A percentile compares a stretch with the other conserved stretches of the same genome.
These are phyloP conservation scores for Cyprinodon tularosa DNA, from an alignment of 2,113 vertebrate genomes.

Conservation along the genomic window DNA sequence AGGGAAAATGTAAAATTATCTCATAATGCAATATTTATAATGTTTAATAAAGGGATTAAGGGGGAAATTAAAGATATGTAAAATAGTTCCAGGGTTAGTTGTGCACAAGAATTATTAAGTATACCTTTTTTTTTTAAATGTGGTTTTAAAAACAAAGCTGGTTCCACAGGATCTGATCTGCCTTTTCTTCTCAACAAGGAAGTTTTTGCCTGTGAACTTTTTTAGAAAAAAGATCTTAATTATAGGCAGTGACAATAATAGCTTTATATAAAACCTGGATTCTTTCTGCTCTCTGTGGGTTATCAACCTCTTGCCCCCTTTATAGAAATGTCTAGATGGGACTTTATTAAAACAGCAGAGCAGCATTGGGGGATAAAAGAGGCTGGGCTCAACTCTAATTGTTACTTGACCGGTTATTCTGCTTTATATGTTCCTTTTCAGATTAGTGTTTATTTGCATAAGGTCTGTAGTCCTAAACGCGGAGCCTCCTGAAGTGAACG, in stretches of 20 bases:
- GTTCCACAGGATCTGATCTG: no score
- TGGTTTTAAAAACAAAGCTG: no score
- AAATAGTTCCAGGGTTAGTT: neutral
- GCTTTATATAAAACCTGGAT: neutral
- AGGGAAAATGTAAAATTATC: no score
- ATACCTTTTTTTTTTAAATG: no score
- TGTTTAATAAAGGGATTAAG: neutral
- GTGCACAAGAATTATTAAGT: no score
- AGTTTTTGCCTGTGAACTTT: neutral
- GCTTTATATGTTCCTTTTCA: neutral
- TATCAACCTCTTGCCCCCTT: no score
- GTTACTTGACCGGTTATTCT: neutral
- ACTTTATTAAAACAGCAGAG: neutral
- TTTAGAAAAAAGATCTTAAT: neutral
- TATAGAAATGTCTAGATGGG: no score
- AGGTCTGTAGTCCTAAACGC: neutral
- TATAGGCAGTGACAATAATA: neutral
- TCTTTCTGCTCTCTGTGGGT: neutral
- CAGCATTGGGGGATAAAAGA: neutral
- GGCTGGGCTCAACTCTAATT: neutral
- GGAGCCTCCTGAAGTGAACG: neutral
- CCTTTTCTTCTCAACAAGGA: no score
- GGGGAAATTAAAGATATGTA: neutral
- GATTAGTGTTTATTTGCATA: neutral
- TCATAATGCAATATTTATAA: no score